Percentiles rank a stretch among this genome's conserved stretches.
phyloP scores from a whole-genome alignment of 2,797 vertebrate genomes.

The Intellagama lesueurii region DNA sequence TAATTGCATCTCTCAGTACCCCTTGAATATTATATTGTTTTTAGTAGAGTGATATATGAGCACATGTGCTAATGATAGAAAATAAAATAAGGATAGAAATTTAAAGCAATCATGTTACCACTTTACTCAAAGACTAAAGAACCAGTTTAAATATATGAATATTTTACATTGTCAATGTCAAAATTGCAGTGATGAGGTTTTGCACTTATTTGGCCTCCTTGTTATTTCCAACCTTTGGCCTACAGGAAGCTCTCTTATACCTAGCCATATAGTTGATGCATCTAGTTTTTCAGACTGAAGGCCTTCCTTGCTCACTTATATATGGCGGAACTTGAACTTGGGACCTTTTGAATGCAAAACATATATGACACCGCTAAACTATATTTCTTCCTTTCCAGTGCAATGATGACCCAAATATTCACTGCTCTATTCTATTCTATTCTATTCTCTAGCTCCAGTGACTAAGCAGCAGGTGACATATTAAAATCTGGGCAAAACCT shows the following conservation, averaged over 20 bases:
- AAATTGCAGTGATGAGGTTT: not conserved
- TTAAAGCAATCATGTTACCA: too few species aligned
- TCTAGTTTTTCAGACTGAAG: not conserved
- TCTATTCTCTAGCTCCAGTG: too few species aligned
- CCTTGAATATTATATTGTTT: not conserved
- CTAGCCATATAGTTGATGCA: not conserved
- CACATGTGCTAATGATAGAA: not conserved
- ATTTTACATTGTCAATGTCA: not conserved
- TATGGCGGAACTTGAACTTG: not conserved
- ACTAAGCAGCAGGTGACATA: too few species aligned
- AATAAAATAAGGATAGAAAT: not conserved
- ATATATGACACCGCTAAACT: not conserved
- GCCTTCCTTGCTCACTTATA: not conserved
- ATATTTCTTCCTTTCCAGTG: not conserved
- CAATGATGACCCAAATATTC: not conserved
- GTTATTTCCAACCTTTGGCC: not conserved
- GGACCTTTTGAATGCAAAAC: too few species aligned
- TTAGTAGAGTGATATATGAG: not conserved
- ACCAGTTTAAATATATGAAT: not conserved
- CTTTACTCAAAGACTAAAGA: too few species aligned
- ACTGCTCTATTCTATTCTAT: not conserved
- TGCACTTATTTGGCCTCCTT: not conserved
- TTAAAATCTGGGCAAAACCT: too few species aligned
- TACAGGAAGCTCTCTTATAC: not conserved
- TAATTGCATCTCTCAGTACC: not conserved